Evolutionary conservation across 2,888 invertebrate species (phyloP), one percentile per base, ranked within the genome.

Genomic region (Sinotaia quadrata): DNA sequence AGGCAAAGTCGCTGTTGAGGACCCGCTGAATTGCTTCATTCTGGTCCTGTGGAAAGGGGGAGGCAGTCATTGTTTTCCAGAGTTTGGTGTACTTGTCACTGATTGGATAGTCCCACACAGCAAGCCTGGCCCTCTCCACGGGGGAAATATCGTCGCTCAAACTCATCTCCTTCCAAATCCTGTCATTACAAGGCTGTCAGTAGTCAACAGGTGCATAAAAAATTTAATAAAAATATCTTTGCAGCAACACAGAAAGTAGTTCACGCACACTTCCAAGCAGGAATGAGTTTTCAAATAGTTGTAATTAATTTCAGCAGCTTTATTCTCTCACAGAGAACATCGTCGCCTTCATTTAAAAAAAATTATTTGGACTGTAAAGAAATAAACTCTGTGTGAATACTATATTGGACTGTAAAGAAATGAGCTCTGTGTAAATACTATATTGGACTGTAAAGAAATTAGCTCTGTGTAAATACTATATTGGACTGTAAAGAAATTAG

Each of bases 21-120:
- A 96, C 94, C 68, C 93, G 91, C 10, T 91, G 90, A 0, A 97
- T 89, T 0, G 97, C 98, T 76, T 94, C 94, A 0, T 94, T 93
- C 49, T 94, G 91, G 4, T 92, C 91, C 36, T 91, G 90, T 0
- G 98, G 98, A 15, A 98, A 91, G 0, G 92, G 92, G 0, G 96
- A 94, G 78, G 93, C 93, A 81, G 92, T 91, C 96, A 98, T 98
- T 0, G 95, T 95, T 86, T 97, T 95, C 95, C 97, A 97, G 94
- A 99, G 97, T 89, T 98, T 98, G 49, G 97, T 98, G 88, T 96
- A 98, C 85, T 96, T 98, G 89, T 98, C 97, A 83, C 96, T 96
- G 0, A 98, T 97, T 0, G 98, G 98, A 87, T 98, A 98, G 87
- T 98, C 98, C 98, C 98, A 98, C 0, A 98, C 98, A 0, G 98